A percentile compares a stretch with the other conserved stretches of the same genome.
Conservation (phyloP, 2,888 invertebrate species). For the Spodoptera picta region DNA sequence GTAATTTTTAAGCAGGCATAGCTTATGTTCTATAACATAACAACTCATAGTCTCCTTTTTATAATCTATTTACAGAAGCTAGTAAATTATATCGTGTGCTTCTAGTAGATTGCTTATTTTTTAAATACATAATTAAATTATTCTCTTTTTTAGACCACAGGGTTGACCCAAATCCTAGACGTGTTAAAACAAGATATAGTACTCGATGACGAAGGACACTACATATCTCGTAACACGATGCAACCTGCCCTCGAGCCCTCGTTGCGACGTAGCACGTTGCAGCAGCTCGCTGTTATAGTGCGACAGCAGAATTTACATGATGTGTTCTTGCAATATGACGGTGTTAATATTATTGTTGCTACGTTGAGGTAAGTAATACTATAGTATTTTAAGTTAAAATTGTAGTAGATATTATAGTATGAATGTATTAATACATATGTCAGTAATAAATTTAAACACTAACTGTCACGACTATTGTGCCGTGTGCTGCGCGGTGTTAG, state of each 20-base stretch:
- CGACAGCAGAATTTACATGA: constrained; percentile 90
- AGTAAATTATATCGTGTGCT: too few species aligned
- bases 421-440: too few species aligned
- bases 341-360: constrained; percentile 83
- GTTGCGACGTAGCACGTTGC: constrained; percentile 90
- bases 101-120: too few species aligned
- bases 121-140: background rate
- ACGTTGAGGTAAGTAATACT: constrained; percentile 70
- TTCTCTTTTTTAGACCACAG: constrained; percentile 67
- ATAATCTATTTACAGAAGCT: too few species aligned
- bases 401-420: too few species aligned
- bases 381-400: too few species aligned
- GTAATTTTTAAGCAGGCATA: too few species aligned
- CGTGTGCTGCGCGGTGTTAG: too few species aligned
- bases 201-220: constrained; percentile 72
- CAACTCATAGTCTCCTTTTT: too few species aligned
- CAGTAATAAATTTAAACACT: too few species aligned
- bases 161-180: constrained; percentile 79
- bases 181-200: constrained; percentile 82
- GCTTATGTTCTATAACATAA: too few species aligned
- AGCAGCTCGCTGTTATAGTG: constrained; percentile 91
- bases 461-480: too few species aligned
- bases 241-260: constrained; percentile 89
- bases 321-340: constrained; percentile 88
- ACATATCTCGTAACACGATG: constrained; percentile 52